Evolutionary conservation across 2,113 vertebrate species (phyloP).

Genomic region (Chauna torquata): DNA sequence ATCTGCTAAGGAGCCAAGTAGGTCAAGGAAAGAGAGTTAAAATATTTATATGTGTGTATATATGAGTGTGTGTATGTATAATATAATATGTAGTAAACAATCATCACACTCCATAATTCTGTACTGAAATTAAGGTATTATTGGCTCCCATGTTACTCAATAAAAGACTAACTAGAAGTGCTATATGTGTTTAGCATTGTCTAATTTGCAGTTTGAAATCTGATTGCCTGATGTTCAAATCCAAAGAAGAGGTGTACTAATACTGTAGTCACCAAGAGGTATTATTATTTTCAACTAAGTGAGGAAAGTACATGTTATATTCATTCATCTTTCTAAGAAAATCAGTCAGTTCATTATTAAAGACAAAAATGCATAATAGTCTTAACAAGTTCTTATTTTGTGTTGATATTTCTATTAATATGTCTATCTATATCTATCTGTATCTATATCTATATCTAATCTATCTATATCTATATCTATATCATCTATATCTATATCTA

Average conservation of each 20-base stretch:
- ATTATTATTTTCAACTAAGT: no score
- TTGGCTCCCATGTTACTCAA: neutral
- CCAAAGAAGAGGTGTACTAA: neutral
- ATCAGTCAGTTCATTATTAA: neutral
- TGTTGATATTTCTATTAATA: no score
- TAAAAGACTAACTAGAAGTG: neutral
- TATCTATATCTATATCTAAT: no score
- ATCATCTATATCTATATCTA: no score
- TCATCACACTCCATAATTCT: neutral
- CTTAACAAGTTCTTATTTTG: neutral
- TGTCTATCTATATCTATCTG: no score
- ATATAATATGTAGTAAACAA: neutral
- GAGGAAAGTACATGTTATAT: neutral
- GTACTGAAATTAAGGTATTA: neutral
- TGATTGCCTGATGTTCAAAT: neutral
- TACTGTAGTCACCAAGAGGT: neutral
- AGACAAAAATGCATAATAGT: neutral
- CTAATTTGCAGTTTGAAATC: neutral
- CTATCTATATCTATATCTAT: no score
- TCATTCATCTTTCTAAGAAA: neutral
- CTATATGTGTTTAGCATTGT: neutral
- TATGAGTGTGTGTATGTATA: neutral
- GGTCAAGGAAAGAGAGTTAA: neutral
- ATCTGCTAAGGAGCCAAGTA: neutral
- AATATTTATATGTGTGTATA: neutral